These are phyloP conservation scores for Papilio glaucus DNA, from an alignment of 1,140 invertebrate species.

Conservation along the genomic window DNA sequence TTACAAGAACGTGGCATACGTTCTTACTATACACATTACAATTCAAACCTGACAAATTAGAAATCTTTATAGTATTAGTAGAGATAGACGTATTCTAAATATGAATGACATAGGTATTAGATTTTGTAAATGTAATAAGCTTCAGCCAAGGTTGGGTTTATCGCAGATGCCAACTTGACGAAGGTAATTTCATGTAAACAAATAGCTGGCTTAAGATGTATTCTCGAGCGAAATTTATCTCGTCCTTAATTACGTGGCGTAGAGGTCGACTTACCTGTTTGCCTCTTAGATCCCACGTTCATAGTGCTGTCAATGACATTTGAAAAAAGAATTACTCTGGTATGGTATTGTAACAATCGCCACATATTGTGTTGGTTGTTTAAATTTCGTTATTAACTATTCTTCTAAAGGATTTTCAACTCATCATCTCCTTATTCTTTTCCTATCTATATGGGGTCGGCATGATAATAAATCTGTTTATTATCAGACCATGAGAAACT, in stretches of 20 bases:
- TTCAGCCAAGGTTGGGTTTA: slow-evolving; percentile 13
- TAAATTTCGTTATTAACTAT: too few relatives aligned
- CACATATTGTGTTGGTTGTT: too few relatives aligned
- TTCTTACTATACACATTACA: not conserved
- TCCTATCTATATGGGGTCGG: too few relatives aligned
- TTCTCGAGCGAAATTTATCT: slow-evolving; percentile 19
- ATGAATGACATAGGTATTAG: slow-evolving; percentile 5
- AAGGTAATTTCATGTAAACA: slow-evolving; percentile 26
- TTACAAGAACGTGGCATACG: not conserved
- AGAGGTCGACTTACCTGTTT: slow-evolving; percentile 1
- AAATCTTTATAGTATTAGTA: not conserved
- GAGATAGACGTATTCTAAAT: not conserved
- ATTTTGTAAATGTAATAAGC: slow-evolving; percentile 24
- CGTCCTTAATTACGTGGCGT: slow-evolving; percentile 18
- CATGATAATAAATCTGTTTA: too few relatives aligned
- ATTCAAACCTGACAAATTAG: too few relatives aligned
- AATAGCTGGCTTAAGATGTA: slow-evolving; percentile 25
- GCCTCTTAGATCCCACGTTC: not conserved
- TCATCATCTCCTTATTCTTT: too few relatives aligned
- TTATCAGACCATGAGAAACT: too few relatives aligned
- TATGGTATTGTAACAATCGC: too few relatives aligned
- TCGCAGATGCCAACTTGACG: slow-evolving; percentile 19
- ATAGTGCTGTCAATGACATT: not conserved
- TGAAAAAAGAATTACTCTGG: not conserved
- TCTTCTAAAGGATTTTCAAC: too few relatives aligned